Evolutionary conservation across 2,888 invertebrate genomes (phyloP).

Genomic region (Epinotia bilunana): DNA sequence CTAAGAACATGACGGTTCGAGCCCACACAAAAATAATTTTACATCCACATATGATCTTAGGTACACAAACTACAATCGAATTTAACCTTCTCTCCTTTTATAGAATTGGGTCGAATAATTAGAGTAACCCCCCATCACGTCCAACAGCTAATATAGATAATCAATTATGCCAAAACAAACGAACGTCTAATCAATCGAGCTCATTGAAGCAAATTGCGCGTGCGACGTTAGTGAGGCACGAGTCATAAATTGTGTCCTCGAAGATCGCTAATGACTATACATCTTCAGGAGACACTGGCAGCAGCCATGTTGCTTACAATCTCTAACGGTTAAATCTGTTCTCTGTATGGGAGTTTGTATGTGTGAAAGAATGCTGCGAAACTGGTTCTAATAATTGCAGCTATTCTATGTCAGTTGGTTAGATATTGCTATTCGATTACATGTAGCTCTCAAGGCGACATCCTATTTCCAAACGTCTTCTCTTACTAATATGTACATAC

Average conservation of each 20-base stretch:
- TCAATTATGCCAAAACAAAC: slow-evolving; percentile 53
- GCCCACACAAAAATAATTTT: too few species aligned
- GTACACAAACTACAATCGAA: too few species aligned
- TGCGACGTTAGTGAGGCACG: slow-evolving; percentile 47
- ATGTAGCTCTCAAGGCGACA: slow-evolving; percentile 23
- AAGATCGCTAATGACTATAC: slow-evolving; percentile 10
- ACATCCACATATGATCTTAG: neutral
- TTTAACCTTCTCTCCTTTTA: too few species aligned
- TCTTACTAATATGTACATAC: neutral
- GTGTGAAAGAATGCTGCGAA: slow-evolving; percentile 15
- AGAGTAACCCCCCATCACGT: neutral
- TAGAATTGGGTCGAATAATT: neutral
- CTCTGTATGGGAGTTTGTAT: neutral
- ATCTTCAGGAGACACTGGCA: slow-evolving; percentile 12
- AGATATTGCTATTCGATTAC: slow-evolving; percentile 29
- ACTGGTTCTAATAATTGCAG: slow-evolving; percentile 25
- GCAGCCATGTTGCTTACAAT: slow-evolving; percentile 18
- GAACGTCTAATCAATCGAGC: slow-evolving; percentile 51
- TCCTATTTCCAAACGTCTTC: slow-evolving; percentile 12
- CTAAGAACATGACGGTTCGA: too few species aligned
- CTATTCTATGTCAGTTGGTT: slow-evolving; percentile 31
- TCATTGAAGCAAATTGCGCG: slow-evolving; percentile 51
- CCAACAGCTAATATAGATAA: slow-evolving; percentile 44
- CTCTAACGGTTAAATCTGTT: slow-evolving; percentile 14
- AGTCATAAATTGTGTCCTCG: slow-evolving; percentile 49